Evolutionary conservation across 2,797 vertebrate species (phyloP).

Genomic region (Phataginus tricuspis): DNA sequence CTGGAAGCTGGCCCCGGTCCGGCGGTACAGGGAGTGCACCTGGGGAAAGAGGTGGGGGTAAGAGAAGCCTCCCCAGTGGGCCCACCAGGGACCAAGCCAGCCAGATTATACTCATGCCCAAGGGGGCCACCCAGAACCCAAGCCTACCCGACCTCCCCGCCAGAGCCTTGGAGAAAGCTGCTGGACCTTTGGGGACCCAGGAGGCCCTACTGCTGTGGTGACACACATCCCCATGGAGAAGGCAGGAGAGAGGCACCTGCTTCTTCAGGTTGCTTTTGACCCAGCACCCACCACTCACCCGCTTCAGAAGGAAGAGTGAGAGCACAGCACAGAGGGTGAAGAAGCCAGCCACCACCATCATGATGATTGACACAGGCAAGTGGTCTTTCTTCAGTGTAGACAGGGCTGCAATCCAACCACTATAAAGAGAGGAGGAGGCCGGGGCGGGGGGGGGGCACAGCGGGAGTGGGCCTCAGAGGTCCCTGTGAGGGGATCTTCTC

Average conservation of each 20-base stretch:
- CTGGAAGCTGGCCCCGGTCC: slow-evolving; percentile 96
- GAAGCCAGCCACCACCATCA: slow-evolving; percentile 95
- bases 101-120: background rate
- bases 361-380: slow-evolving; percentile 89
- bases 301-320: slow-evolving; percentile 93
- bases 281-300: slow-evolving; percentile 86
- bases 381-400: background rate
- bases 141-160: background rate
- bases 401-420: slow-evolving; percentile 94
- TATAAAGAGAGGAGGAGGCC: slow-evolving; percentile 67
- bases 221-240: background rate
- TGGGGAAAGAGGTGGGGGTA: slow-evolving; percentile 74
- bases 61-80: background rate
- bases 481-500: background rate
- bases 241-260: background rate
- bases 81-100: background rate
- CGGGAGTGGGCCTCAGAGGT: background rate
- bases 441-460: background rate
- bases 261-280: background rate
- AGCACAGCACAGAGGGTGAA: slow-evolving; percentile 92
- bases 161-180: background rate
- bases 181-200: background rate
- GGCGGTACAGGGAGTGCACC: slow-evolving; percentile 95
- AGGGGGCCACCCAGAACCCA: background rate
- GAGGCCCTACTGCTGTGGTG: background rate